phyloP scores from a whole-genome alignment of 2,113 vertebrate species.

The Onychostoma macrolepis region DNA sequence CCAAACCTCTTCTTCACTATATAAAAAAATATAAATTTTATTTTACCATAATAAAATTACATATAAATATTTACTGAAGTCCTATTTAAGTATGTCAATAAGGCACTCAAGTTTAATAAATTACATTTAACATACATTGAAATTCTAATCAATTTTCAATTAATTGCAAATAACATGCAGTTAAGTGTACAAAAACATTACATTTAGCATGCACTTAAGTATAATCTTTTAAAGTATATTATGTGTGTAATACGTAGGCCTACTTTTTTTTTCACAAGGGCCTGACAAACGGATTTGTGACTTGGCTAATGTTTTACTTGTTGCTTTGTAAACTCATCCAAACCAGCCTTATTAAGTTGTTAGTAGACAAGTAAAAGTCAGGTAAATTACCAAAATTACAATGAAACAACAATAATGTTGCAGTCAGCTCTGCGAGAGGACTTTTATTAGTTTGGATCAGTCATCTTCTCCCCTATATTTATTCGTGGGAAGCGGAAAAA shows the following conservation, averaged over 20 bases:
- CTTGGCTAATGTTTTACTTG: slow-evolving; percentile 23
- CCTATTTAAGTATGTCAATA: not conserved
- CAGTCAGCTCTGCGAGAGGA: slow-evolving; percentile 32
- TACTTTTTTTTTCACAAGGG: not conserved
- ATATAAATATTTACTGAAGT: not conserved
- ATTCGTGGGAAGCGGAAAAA: slow-evolving; percentile 5
- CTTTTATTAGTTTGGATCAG: slow-evolving; percentile 54
- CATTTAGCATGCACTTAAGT: not conserved
- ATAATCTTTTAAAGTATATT: not conserved
- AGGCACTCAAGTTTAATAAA: not conserved
- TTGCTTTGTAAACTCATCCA: slow-evolving; percentile 11
- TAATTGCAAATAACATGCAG: not conserved
- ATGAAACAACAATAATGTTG: slow-evolving; percentile 42
- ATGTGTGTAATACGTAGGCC: not conserved
- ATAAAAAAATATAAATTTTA: not conserved
- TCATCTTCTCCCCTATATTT: slow-evolving; percentile 51
- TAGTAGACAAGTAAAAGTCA: slow-evolving; percentile 38
- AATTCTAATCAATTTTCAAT: not conserved
- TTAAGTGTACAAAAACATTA: not conserved
- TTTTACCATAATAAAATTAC: not conserved
- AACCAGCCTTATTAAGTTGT: slow-evolving; percentile 22
- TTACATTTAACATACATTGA: not conserved
- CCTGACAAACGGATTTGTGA: slow-evolving; percentile 1
- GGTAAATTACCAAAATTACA: slow-evolving; percentile 45
- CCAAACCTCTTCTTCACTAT: not conserved